Percentiles rank a stretch among this genome's conserved stretches.
phyloP scores from a whole-genome alignment of 2,113 vertebrate species.

The Sphaerodactylus townsendi region DNA sequence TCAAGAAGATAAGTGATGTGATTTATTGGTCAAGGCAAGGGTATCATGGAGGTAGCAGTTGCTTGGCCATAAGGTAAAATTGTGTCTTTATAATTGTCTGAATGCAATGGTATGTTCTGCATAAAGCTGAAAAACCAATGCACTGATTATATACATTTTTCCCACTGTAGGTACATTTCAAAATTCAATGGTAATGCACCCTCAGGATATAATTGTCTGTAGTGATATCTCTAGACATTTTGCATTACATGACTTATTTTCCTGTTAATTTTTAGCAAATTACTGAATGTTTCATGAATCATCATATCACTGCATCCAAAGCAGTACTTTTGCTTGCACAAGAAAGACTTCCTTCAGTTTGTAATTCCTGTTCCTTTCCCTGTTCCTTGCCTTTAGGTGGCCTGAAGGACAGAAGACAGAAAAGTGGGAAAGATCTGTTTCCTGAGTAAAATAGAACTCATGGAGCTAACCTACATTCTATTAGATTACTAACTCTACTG shows the following conservation, averaged over 20 bases:
- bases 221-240: not conserved
- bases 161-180: conserved; percentile 17
- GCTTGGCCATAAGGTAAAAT: rapidly evolving
- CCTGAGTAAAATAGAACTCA: no score
- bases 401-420: no score
- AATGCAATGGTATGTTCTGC: not conserved
- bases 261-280: not conserved
- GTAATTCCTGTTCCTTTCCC: no score
- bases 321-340: no score
- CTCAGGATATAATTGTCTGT: conserved; percentile 35
- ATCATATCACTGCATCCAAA: no score
- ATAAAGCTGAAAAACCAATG: not conserved
- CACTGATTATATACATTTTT: conserved; percentile 6
- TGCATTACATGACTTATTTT: not conserved
- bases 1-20: rapidly evolving
- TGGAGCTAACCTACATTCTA: no score
- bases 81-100: not conserved
- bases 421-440: no score
- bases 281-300: no score
- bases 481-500: no score
- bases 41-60: not conserved
- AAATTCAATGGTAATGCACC: not conserved
- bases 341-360: no score
- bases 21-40: not conserved
- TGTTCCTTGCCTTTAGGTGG: no score